Percentiles rank a stretch among this genome's conserved stretches.
Evolutionary conservation across 2,113 vertebrate genomes (phyloP).

Genomic region (Hystrix brachyura): DNA sequence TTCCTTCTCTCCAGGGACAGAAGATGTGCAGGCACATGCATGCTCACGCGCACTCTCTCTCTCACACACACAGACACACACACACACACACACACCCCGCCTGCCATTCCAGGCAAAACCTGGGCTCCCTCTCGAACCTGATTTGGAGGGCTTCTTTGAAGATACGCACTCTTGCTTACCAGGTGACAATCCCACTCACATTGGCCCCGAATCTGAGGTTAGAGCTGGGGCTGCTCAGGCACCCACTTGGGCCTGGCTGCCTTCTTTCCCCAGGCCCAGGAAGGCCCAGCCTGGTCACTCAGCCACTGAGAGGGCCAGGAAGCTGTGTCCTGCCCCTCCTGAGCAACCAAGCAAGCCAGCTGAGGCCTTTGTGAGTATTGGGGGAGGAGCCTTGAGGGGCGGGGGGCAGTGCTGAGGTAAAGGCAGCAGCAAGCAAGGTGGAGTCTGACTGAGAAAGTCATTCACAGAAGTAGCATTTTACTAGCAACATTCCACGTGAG

Average conservation of each 20-base stretch:
- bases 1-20: constrained; percentile 56
- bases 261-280: constrained; percentile 62
- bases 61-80: no score
- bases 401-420: background rate
- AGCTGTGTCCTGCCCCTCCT: constrained; percentile 61
- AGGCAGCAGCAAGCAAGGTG: background rate
- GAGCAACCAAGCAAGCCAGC: constrained; percentile 40
- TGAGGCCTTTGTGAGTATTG: background rate
- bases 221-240: background rate
- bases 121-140: background rate
- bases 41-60: background rate
- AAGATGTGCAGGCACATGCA: background rate
- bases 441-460: constrained; percentile 14
- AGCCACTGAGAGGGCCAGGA: background rate
- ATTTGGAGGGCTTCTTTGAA: background rate
- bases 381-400: no score
- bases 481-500: background rate
- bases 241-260: background rate
- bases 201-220: background rate
- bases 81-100: background rate
- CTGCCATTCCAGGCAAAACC: constrained; percentile 18
- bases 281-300: background rate
- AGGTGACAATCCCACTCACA: background rate
- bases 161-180: background rate
- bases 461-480: constrained; percentile 33